Evolutionary conservation across 2,113 vertebrate species (phyloP).

Genomic region (Anguilla rostrata): DNA sequence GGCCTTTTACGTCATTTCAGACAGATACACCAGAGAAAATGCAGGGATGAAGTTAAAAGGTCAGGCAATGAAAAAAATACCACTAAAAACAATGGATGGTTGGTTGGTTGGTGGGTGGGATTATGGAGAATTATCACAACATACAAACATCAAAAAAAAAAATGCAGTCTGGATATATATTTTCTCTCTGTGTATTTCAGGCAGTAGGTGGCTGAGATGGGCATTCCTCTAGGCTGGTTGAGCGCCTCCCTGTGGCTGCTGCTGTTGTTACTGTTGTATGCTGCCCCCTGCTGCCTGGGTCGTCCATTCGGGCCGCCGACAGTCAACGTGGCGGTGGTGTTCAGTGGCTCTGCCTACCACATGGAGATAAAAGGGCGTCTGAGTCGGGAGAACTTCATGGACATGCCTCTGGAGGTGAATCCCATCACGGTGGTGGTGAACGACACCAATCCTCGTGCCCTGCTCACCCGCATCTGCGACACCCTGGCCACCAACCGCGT

Average conservation of each 20-base stretch:
- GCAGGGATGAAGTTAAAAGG: conserved; percentile 4
- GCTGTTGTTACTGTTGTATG: conserved; percentile 57
- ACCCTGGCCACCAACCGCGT: conserved; percentile 81
- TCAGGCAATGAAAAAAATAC: not conserved
- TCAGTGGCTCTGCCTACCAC: conserved; percentile 82
- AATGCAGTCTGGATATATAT: not conserved
- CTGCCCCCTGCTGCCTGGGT: conserved; percentile 46
- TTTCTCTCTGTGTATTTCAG: conserved; percentile 46
- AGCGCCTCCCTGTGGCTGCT: conserved; percentile 55
- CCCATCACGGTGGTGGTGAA: conserved; percentile 88
- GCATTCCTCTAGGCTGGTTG: conserved; percentile 50
- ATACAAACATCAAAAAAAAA: not conserved
- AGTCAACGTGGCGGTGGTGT: conserved; percentile 82
- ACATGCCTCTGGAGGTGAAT: conserved; percentile 90
- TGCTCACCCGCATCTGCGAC: conserved; percentile 86
- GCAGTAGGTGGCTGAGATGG: conserved; percentile 71
- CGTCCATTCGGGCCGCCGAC: conserved; percentile 68
- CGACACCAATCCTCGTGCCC: conserved; percentile 90
- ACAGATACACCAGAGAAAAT: conserved; percentile 31
- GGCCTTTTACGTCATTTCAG: conserved; percentile 36
- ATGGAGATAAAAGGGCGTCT: conserved; percentile 81
- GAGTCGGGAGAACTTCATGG: conserved; percentile 87
- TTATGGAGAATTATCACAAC: conserved; percentile 52
- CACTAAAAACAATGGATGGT: not conserved
- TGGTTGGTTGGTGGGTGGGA: conserved; percentile 23